Conservation (phyloP, 2,888 invertebrate species). For the Meghimatium bilineatum region DNA sequence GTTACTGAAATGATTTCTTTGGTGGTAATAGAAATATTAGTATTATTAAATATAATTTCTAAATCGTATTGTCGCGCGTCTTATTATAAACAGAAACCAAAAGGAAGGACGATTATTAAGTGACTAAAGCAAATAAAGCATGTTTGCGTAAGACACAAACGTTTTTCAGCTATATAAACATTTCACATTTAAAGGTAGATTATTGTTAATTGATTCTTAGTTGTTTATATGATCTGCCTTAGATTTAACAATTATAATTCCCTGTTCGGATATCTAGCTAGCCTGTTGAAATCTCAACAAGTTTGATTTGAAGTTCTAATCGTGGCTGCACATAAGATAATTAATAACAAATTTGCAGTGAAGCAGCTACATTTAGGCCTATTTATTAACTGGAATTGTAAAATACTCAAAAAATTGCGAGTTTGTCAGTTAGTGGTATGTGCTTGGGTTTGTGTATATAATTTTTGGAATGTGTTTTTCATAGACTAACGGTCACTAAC, state of each 20-base stretch:
- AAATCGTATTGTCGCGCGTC: constrained; percentile 37
- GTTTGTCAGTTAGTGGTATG: background rate
- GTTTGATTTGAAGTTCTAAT: background rate
- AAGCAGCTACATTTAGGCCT: background rate
- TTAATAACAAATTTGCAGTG: background rate
- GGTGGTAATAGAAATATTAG: background rate
- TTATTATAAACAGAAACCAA: constrained; percentile 30
- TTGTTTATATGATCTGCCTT: background rate
- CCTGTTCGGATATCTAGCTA: background rate
- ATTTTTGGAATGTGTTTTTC: too few relatives aligned
- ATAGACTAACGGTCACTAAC: too few relatives aligned
- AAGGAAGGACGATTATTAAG: constrained; percentile 16
- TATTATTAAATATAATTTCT: constrained; percentile 18
- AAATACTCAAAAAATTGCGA: background rate
- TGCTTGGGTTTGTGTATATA: background rate
- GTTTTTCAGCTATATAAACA: background rate
- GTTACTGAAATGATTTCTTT: background rate
- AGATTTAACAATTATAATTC: background rate
- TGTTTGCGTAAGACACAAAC: background rate
- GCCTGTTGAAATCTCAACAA: constrained; percentile 32
- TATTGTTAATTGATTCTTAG: background rate
- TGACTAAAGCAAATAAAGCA: background rate
- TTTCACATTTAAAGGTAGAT: background rate
- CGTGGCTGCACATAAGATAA: background rate
- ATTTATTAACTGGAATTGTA: background rate